Percentiles rank a stretch among this genome's conserved stretches.
phyloP scores from a whole-genome alignment of 2,797 vertebrate species.

The Botia kubotai region DNA sequence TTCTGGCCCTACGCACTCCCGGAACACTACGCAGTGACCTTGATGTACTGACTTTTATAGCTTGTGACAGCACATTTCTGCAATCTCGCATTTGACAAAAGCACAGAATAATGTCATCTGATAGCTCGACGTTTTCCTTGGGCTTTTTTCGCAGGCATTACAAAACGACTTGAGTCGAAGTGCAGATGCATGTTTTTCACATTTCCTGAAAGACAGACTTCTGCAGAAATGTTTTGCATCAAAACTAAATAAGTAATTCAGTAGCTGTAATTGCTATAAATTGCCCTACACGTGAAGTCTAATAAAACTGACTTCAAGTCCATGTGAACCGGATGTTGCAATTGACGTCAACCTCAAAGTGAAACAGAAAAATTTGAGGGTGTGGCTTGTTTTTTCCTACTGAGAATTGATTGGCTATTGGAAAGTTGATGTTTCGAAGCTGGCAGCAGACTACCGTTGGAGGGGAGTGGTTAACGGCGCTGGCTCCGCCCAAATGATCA shows the following conservation, averaged over 20 bases:
- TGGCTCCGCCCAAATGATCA: no score
- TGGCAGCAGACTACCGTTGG: no score
- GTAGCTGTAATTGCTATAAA: constrained; percentile 16
- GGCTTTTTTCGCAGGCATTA: not conserved
- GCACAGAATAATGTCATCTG: constrained; percentile 11
- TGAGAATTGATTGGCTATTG: no score
- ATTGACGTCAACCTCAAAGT: no score
- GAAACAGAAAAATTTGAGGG: no score
- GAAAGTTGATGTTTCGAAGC: no score
- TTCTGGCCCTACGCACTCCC: not conserved
- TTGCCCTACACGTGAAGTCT: not conserved
- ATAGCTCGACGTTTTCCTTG: not conserved
- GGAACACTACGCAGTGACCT: not conserved
- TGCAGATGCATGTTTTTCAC: not conserved
- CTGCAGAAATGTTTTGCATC: not conserved
- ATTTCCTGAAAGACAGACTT: constrained; percentile 18
- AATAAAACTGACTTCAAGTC: not conserved
- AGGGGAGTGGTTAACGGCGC: no score
- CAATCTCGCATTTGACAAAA: constrained; percentile 9
- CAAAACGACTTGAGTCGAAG: not conserved
- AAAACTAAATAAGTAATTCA: not conserved
- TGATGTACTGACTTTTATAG: not conserved
- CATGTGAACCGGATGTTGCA: no score
- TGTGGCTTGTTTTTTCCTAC: no score
- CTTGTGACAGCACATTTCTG: constrained; percentile 3